Base-by-base conservation (phyloP, 2,888 invertebrate genomes). In the Lomographa bimaculata region DNA sequence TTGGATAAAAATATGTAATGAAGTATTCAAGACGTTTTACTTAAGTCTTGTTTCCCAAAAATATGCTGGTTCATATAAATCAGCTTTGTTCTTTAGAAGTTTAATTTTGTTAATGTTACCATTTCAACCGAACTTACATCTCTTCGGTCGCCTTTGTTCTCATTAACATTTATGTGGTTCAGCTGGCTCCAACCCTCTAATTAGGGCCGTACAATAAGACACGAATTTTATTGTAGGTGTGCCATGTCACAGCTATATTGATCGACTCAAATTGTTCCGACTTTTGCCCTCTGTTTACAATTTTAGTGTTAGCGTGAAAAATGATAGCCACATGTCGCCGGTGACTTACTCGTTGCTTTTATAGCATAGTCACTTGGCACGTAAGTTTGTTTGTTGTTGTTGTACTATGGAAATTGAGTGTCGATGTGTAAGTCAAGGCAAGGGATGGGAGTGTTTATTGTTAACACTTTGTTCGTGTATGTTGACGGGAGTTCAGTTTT, bases 321-420 rank as follows among this genome's bases (percentile, higher is more conserved):
- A 26, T 10, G 20, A 26, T 27, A 16, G 12, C 25, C 7, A 7
- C 7, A 25, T 7, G 12, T 6, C 27, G 6, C 4, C 14, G 4
- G 3, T 2, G 3, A 14, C 14, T 3, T 14, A 14, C 14, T 14
- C n/a, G 14, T 7, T 14, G 27, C 3, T 23, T 25, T 25, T 21
- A 20, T 21, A 39, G 25, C 25, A 23, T 16, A 17, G 12, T 38
- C 6, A 10, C 23, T 4, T 6, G 16, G 8, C 40, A 29, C 25
- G 34, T 34, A 20, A 40, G 7, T 7, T 27, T 24, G 19, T 28
- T 38, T 26, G 24, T 30, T 37, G 20, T 32, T 32, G 17, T 33
- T 19, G 11, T 11, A n/a, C 14, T 14, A 3, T 14, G 9, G 29
- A 20, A 28, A 28, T 29, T 14, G 26, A 24, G 2, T n/a, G n/a